Conservation (phyloP, 2,113 vertebrate species). For the Microtus richardsoni region DNA sequence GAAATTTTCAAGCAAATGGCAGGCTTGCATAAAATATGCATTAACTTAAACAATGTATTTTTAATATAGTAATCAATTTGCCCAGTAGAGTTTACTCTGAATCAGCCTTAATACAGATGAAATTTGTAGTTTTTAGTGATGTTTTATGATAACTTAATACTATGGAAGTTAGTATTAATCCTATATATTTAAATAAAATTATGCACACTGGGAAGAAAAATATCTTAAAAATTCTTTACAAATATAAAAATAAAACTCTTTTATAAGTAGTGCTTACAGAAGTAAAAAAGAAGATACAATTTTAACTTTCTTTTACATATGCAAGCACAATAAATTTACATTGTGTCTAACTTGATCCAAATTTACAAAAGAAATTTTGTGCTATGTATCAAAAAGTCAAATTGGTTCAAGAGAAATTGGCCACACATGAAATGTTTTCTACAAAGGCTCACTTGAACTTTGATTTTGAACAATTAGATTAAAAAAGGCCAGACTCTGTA, state of each 20-base stretch:
- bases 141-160: background rate
- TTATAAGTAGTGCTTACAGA: background rate
- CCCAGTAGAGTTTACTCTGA: background rate
- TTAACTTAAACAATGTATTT: background rate
- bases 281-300: background rate
- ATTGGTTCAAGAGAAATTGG: background rate
- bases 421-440: background rate
- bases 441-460: background rate
- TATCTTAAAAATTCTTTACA: background rate
- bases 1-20: background rate
- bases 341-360: background rate
- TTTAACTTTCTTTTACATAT: background rate
- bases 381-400: background rate
- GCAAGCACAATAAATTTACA: background rate
- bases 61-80: background rate
- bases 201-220: background rate
- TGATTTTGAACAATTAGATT: background rate
- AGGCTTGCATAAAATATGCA: background rate
- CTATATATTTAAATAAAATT: background rate
- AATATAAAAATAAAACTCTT: background rate
- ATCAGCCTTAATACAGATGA: background rate
- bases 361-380: background rate
- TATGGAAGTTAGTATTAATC: background rate
- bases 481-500: background rate
- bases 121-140: background rate